These are phyloP conservation scores for Volucella inanis DNA, from an alignment of 2,888 invertebrate species.

Conservation along the genomic window DNA sequence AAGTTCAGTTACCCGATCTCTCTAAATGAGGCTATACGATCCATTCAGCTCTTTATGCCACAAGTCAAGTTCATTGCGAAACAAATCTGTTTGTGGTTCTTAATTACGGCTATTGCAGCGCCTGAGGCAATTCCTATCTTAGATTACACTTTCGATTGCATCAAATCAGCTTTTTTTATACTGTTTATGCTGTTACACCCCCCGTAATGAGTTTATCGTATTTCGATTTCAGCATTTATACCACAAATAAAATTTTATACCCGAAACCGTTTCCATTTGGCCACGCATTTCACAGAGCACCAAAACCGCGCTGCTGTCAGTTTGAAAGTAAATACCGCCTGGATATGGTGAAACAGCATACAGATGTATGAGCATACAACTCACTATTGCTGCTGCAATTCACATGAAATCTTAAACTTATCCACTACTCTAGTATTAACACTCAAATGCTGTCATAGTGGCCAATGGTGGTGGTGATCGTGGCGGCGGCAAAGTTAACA, in stretches of 20 bases:
- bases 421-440: conserved; percentile 42
- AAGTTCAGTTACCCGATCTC: conserved; percentile 36
- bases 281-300: conserved; percentile 15
- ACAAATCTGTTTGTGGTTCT: conserved; percentile 66
- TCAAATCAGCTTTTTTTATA: conserved; percentile 46
- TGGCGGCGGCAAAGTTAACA: conserved; percentile 31
- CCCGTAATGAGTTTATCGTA: conserved; percentile 64
- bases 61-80: conserved; percentile 75
- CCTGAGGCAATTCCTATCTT: conserved; percentile 63
- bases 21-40: conserved; percentile 20
- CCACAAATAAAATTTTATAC: conserved; percentile 48
- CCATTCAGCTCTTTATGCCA: conserved; percentile 21
- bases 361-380: neutral
- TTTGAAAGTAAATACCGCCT: conserved; percentile 52
- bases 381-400: conserved; percentile 48
- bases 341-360: conserved; percentile 48
- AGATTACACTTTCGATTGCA: conserved; percentile 56
- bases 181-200: conserved; percentile 23
- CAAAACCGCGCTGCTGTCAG: conserved; percentile 19
- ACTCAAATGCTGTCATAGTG: conserved; percentile 30
- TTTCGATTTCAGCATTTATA: conserved; percentile 67
- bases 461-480: neutral
- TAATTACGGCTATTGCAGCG: conserved; percentile 59
- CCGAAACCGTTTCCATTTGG: conserved; percentile 45
- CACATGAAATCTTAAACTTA: conserved; percentile 71